Base-by-base conservation (phyloP, 1,140 invertebrate genomes). In the Gryon sp. region DNA sequence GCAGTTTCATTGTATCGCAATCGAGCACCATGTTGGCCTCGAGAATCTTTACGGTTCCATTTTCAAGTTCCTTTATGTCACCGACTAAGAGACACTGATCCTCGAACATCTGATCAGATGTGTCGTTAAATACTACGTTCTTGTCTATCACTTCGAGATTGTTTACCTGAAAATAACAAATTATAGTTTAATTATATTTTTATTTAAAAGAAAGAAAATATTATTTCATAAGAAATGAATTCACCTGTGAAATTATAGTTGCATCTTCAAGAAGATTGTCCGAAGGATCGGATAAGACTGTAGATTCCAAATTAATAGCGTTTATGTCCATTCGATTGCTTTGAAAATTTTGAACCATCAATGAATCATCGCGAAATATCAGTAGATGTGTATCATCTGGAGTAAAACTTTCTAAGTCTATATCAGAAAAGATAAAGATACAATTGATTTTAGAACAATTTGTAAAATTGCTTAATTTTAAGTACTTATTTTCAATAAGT, bases 331-430 rank as follows among this genome's bases (percentile, higher is more conserved):
- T 75, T 72, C 79, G 83, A 57, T 80, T 80, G 18, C 68, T 76
- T 40, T 83, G 76, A 36, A 85, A 80, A 59, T 80, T 84, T 62
- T 86, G 83, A 11, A 84, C 80, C 62, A 83, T 82, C 22, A 87
- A 70, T 4, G 83, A 79, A 28, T 87, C 86, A 45, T 88, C 85
- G 7, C 83, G 82, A 68, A 88, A 87, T 73, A 88, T 87, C 20
- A 88, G 57, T 7, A 87, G 62, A 72, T 86, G 86, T 0, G 86
- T 84, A 60, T 87, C 84, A 43, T 87, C 81, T 2, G 79, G 55
- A 2, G 83, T 82, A 48, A 87, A 70, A 55, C 65, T 76, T 46
- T 86, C 85, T 8, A 86, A 65, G 82, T 87, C 87, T 88, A 55
- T 66, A 74, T n/a, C n/a, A n/a, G n/a, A n/a, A n/a, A n/a, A n/a